Conservation (phyloP, 2,888 invertebrate genomes). For the Ormyrus nitidulus region DNA sequence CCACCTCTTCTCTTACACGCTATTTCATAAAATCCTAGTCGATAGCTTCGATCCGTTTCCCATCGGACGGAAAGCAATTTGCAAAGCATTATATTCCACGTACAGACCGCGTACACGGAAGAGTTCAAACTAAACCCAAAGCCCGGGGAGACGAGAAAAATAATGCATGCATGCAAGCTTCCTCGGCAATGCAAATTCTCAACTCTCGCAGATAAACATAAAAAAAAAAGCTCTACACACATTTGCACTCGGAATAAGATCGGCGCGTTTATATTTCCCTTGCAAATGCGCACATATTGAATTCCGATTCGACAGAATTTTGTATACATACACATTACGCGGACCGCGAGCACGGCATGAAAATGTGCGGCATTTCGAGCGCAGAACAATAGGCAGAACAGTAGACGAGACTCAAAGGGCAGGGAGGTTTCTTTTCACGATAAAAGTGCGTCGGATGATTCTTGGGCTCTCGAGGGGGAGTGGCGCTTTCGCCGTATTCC, state of each 20-base stretch:
- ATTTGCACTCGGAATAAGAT: constrained; percentile 40
- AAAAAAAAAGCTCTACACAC: not conserved
- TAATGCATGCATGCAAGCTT: constrained; percentile 41
- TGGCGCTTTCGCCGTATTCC: constrained; percentile 20
- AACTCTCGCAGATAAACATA: not conserved
- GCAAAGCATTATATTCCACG: not conserved
- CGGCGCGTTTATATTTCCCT: constrained; percentile 21
- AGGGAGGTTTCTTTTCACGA: constrained; percentile 37
- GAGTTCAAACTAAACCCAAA: no score
- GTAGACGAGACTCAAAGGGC: not conserved
- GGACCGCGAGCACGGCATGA: not conserved
- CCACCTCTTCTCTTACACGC: not conserved
- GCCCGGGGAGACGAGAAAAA: not conserved
- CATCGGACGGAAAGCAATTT: not conserved
- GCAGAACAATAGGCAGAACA: not conserved
- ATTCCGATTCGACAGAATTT: constrained; percentile 7
- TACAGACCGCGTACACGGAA: not conserved
- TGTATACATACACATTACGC: constrained; percentile 1
- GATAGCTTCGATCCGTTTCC: not conserved
- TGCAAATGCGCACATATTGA: constrained; percentile 42
- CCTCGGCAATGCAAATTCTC: constrained; percentile 41
- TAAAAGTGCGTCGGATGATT: constrained; percentile 49
- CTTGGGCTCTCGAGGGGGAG: not conserved
- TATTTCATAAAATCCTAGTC: not conserved
- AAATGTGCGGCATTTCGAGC: constrained; percentile 14